Conservation (phyloP, 2,797 vertebrate genomes). For the Salarias fasciatus region DNA sequence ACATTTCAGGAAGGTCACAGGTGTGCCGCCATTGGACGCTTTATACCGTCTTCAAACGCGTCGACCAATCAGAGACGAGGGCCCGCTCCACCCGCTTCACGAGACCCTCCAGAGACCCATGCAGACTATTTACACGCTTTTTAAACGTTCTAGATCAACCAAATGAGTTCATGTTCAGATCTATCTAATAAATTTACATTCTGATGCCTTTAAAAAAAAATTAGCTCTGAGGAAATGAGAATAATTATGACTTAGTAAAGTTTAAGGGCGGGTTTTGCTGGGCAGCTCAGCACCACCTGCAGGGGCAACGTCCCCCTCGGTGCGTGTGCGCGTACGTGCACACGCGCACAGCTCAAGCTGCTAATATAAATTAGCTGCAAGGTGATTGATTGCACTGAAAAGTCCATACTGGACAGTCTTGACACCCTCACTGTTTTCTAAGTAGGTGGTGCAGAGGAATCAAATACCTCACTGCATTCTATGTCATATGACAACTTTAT, state of each 20-base stretch:
- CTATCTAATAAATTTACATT: no score
- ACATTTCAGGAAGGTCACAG: slow-evolving; percentile 31
- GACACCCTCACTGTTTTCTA: no score
- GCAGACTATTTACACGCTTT: no score
- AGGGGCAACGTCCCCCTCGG: background rate
- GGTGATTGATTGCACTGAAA: no score
- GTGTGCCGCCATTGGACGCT: slow-evolving; percentile 37
- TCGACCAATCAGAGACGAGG: slow-evolving; percentile 37
- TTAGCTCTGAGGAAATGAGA: background rate
- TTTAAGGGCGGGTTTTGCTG: background rate
- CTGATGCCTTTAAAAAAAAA: no score
- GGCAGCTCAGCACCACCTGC: slow-evolving; percentile 36
- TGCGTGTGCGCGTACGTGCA: background rate
- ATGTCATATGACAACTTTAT: no score
- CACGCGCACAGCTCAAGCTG: background rate
- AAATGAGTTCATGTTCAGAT: no score
- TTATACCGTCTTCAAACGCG: slow-evolving; percentile 32
- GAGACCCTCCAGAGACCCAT: no score
- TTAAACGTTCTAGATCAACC: no score
- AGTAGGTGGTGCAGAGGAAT: no score
- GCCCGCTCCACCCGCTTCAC: background rate
- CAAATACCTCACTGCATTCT: no score
- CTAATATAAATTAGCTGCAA: background rate
- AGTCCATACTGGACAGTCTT: no score
- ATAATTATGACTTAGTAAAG: background rate